These are phyloP conservation scores for Parambassis ranga DNA, from an alignment of 2,797 vertebrate genomes.

Conservation along the genomic window DNA sequence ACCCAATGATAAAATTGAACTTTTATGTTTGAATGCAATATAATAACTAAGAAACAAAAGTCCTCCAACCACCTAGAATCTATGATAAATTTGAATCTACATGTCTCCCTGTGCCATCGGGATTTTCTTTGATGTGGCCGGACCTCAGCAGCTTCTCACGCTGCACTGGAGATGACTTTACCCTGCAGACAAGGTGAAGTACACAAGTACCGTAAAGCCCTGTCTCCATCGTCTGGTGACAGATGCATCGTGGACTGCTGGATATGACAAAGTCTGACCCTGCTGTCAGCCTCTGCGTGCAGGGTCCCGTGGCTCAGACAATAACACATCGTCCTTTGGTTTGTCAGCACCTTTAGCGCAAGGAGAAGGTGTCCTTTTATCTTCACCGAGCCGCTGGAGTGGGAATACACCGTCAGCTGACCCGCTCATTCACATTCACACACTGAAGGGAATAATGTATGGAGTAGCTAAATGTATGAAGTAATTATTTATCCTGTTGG, in stretches of 20 bases:
- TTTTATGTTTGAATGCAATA: no score
- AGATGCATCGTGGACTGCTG: neutral
- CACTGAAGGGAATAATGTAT: no score
- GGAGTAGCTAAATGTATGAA: no score
- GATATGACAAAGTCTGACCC: neutral
- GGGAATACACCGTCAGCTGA: neutral
- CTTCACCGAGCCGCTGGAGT: neutral
- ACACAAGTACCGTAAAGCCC: constrained; percentile 23
- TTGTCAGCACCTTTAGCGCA: neutral
- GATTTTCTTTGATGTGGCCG: neutral
- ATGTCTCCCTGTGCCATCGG: no score
- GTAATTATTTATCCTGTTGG: no score
- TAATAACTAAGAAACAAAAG: no score
- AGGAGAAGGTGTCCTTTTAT: neutral
- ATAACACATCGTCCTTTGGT: neutral
- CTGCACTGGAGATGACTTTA: neutral
- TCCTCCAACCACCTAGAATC: no score
- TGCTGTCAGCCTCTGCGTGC: no score
- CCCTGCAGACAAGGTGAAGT: constrained; percentile 22
- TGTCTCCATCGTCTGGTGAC: constrained; percentile 15
- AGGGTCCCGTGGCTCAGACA: neutral
- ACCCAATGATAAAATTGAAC: no score
- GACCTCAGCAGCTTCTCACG: constrained; percentile 45
- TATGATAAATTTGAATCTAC: no score
- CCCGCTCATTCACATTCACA: neutral